Conservation (phyloP, 2,797 vertebrate genomes). For the Lindbergichthys nudifrons region DNA sequence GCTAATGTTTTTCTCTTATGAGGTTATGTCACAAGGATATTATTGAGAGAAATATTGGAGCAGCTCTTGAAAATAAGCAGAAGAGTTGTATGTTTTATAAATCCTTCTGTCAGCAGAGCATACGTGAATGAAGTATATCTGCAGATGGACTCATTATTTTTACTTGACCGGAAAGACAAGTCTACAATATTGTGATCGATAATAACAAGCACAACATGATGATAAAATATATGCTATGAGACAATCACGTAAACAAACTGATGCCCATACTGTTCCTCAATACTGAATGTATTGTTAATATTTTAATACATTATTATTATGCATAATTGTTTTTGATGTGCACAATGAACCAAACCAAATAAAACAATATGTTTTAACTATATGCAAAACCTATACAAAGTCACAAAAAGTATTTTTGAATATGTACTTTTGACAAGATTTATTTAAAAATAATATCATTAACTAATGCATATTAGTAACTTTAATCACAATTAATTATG, state of each 20-base stretch:
- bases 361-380: neutral
- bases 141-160: slow-evolving; percentile 45
- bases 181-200: slow-evolving; percentile 46
- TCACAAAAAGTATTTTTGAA: neutral
- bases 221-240: slow-evolving; percentile 36
- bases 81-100: slow-evolving; percentile 28
- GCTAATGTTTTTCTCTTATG: slow-evolving; percentile 16
- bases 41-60: slow-evolving; percentile 26
- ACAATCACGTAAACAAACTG: neutral
- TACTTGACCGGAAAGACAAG: slow-evolving; percentile 39
- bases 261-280: neutral
- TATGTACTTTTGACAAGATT: no score
- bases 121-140: slow-evolving; percentile 20
- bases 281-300: no score
- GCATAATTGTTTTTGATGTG: slow-evolving; percentile 10
- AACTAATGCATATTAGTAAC: neutral
- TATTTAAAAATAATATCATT: neutral
- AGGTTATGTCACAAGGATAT: slow-evolving; percentile 27
- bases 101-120: slow-evolving; percentile 14
- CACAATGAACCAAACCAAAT: slow-evolving; percentile 1
- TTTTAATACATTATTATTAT: no score
- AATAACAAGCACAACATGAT: slow-evolving; percentile 28
- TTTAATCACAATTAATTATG: neutral
- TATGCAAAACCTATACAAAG: slow-evolving; percentile 12
- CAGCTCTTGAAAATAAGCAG: slow-evolving; percentile 2